These are phyloP conservation scores for Meloidogyne exigua DNA, from an alignment of 1,140 invertebrate genomes.

Conservation along the genomic window DNA sequence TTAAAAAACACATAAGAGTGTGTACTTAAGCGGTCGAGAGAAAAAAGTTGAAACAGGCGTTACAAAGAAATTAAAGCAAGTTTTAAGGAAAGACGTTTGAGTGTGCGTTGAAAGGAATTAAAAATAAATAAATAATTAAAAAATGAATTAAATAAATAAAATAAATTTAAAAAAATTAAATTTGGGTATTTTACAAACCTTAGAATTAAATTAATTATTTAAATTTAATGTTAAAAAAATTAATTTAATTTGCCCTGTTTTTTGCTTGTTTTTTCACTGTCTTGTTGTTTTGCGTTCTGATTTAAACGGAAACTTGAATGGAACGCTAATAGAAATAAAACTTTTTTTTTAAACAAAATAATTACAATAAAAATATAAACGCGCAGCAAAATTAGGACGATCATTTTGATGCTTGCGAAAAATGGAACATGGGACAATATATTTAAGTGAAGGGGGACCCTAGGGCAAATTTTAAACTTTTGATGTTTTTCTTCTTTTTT, in stretches of 20 bases:
- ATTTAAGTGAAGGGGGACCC: neutral
- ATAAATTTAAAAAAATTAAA: too few relatives aligned
- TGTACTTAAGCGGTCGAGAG: neutral
- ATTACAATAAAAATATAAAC: neutral
- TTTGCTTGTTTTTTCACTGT: neutral
- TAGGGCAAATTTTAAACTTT: conserved; percentile 2
- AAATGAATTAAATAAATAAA: too few relatives aligned
- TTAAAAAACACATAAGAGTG: neutral
- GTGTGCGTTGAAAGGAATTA: too few relatives aligned
- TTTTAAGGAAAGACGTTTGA: too few relatives aligned
- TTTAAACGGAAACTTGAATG: neutral
- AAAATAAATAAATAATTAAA: too few relatives aligned
- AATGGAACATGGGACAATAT: neutral
- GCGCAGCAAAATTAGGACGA: neutral
- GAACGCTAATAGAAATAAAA: neutral
- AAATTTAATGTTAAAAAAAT: too few relatives aligned
- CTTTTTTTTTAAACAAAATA: too few relatives aligned
- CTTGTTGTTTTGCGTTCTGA: neutral
- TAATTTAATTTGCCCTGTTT: neutral
- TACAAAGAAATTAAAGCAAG: too few relatives aligned
- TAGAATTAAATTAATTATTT: too few relatives aligned
- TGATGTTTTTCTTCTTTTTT: neutral
- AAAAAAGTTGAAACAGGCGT: neutral
- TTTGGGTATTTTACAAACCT: too few relatives aligned
- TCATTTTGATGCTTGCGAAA: neutral